A percentile compares a stretch with the other conserved stretches of the same genome.
phyloP scores from a whole-genome alignment of 2,113 vertebrate genomes.

The Oryzias woworae region DNA sequence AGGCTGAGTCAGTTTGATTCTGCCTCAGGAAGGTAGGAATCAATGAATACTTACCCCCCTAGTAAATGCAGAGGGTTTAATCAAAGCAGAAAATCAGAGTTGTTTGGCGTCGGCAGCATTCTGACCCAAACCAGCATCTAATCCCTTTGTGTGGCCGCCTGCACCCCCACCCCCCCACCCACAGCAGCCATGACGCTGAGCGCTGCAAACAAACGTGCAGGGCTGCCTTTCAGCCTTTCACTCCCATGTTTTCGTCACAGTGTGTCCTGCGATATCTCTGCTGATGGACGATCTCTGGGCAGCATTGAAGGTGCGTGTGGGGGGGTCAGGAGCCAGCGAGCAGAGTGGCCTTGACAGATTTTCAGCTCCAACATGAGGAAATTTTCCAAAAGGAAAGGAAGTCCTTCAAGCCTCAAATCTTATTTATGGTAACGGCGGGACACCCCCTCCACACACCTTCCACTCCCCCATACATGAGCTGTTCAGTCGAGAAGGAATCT shows the following conservation, averaged over 20 bases:
- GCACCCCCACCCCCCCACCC: background rate
- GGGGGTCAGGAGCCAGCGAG: conserved; percentile 10
- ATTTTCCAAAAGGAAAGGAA: conserved; percentile 22
- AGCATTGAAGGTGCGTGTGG: background rate
- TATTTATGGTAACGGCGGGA: conserved; percentile 47
- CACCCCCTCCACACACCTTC: conserved; percentile 5
- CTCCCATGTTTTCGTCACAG: conserved; percentile 45
- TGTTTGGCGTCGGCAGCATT: too few species aligned
- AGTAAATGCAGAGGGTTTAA: too few species aligned
- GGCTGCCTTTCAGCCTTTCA: background rate
- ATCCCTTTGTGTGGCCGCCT: too few species aligned
- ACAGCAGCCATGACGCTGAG: background rate
- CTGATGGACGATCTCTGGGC: conserved; percentile 16
- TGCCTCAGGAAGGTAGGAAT: too few species aligned
- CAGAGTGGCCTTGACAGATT: conserved; percentile 50
- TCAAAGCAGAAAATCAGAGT: too few species aligned
- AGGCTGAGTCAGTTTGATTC: too few species aligned
- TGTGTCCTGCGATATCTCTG: conserved; percentile 29
- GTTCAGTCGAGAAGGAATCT: conserved; percentile 49
- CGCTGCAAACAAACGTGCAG: background rate
- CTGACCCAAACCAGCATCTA: too few species aligned
- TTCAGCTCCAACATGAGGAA: conserved; percentile 41
- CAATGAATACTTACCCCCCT: too few species aligned
- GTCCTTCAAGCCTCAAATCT: conserved; percentile 15
- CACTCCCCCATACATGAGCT: conserved; percentile 45